Evolutionary conservation across 2,888 invertebrate species (phyloP).

Genomic region (Endotricha flammealis): DNA sequence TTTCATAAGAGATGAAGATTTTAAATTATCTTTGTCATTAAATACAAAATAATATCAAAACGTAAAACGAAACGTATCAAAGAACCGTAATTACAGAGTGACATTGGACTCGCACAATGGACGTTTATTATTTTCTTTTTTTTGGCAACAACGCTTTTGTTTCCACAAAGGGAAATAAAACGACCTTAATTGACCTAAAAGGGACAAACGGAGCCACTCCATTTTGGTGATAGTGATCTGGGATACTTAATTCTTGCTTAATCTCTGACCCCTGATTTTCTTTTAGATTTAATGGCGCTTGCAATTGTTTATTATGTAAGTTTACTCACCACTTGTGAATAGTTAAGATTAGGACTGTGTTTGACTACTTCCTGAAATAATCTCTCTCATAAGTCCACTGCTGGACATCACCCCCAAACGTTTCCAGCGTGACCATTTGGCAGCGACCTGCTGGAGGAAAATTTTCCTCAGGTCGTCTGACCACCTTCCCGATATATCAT

Average conservation of each 20-base stretch:
- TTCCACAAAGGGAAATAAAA: conserved; percentile 9
- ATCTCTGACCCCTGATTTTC: background rate
- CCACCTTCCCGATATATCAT: no score
- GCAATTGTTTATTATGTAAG: no score
- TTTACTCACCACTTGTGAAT: no score
- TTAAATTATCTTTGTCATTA: no score
- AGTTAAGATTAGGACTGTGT: no score
- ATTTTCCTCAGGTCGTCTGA: no score
- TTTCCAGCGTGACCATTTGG: no score
- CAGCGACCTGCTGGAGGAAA: no score
- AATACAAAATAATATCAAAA: background rate
- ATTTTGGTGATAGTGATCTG: conserved; percentile 18
- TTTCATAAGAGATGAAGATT: no score
- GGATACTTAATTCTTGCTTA: conserved; percentile 17
- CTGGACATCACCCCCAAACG: no score
- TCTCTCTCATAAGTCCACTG: no score
- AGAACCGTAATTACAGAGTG: background rate
- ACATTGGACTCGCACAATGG: background rate
- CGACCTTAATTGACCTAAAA: conserved; percentile 16
- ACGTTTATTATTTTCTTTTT: background rate
- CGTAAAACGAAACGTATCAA: background rate
- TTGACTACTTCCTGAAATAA: no score
- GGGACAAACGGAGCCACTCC: conserved; percentile 15
- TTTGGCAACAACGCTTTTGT: conserved; percentile 4
- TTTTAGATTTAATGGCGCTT: background rate